phyloP scores from a whole-genome alignment of 2,888 invertebrate genomes.

The Nephrotoma appendiculata region DNA sequence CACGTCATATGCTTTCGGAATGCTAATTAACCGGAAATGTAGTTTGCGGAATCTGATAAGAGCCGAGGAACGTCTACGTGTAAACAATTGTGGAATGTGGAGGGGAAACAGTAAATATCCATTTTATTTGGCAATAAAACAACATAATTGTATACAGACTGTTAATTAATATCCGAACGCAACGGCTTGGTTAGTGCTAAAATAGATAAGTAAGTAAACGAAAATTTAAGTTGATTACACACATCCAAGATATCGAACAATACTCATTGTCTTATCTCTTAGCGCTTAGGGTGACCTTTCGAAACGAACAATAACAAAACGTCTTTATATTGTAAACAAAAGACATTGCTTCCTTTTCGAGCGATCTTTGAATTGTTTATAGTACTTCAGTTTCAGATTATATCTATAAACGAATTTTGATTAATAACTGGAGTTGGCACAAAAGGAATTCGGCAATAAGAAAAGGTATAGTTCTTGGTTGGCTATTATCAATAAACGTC shows the following conservation, averaged over 20 bases:
- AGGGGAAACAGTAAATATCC: background rate
- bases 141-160: background rate
- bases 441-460: too few relatives aligned
- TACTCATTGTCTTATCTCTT: background rate
- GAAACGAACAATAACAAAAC: background rate
- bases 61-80: background rate
- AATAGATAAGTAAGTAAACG: background rate
- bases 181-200: background rate
- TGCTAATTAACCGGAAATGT: background rate
- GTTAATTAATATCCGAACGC: background rate
- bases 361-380: background rate
- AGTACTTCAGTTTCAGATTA: background rate
- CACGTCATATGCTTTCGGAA: background rate
- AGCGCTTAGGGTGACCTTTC: background rate
- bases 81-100: background rate
- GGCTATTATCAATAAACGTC: too few relatives aligned
- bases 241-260: background rate
- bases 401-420: background rate
- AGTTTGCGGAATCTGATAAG: background rate
- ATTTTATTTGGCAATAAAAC: background rate
- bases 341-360: background rate
- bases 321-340: background rate
- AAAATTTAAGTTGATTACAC: background rate
- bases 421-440: background rate
- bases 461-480: too few relatives aligned